Conservation (phyloP, 2,113 vertebrate genomes). For the Stegastes partitus region DNA sequence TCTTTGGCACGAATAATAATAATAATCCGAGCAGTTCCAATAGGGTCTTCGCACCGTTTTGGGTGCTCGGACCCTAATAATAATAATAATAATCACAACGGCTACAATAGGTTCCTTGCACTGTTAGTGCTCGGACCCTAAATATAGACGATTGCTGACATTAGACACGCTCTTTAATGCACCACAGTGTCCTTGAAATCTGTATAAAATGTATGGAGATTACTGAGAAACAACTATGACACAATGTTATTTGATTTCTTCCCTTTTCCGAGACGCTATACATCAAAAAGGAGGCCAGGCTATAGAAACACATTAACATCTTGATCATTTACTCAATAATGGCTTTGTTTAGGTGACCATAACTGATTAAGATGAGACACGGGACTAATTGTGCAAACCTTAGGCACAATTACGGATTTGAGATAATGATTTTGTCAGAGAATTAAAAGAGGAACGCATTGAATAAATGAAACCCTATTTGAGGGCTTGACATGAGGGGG, state of each 20-base stretch:
- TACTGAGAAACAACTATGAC: neutral
- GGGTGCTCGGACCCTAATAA: too few relatives aligned
- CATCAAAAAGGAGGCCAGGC: neutral
- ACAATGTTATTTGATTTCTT: neutral
- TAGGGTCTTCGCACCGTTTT: too few relatives aligned
- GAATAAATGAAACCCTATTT: conserved; percentile 50
- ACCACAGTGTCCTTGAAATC: neutral
- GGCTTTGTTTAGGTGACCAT: conserved; percentile 62
- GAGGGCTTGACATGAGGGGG: conserved; percentile 41
- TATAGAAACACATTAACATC: conserved; percentile 28
- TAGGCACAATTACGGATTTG: conserved; percentile 52
- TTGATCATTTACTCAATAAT: conserved; percentile 62
- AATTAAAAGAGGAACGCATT: conserved; percentile 37
- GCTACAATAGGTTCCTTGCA: too few relatives aligned
- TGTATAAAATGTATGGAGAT: conserved; percentile 1
- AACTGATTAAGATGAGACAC: conserved; percentile 60
- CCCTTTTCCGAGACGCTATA: neutral
- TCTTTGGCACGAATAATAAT: too few relatives aligned
- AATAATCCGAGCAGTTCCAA: too few relatives aligned
- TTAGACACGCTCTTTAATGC: neutral
- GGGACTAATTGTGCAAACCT: conserved; percentile 57
- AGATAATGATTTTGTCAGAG: conserved; percentile 61
- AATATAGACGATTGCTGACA: neutral
- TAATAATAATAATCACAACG: too few relatives aligned
- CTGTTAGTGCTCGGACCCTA: too few relatives aligned